Base-by-base conservation (phyloP, 1,140 invertebrate genomes). In the Drosophila insularis region DNA sequence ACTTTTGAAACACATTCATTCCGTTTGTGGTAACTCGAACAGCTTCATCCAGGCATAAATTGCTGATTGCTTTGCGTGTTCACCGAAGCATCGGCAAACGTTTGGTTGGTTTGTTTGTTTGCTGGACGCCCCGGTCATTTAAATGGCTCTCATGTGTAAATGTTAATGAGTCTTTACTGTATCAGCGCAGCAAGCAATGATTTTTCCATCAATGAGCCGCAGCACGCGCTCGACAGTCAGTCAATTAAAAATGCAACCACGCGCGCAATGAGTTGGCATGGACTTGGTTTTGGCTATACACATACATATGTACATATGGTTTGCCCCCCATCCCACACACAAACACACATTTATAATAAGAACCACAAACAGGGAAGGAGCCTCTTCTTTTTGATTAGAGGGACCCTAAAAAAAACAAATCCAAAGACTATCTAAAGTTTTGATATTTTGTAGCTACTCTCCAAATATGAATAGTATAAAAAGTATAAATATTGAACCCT, bases 241-340 rank as follows among this genome's bases (percentile, higher is more conserved):
- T 70, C 82, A 89, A 89, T 89, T 89, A 89, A 89, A 89, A 89
- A 84, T 89, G 84, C 84, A 89, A 87, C 84, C 84, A 89, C 84
- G 84, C 84, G 82, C 84, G 53, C 82, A 63, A 71, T 86, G 74
- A 81, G 81, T 64, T 86, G 81, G 74, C 78, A 80, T 64, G 32
- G 59, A 75, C 71, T 74, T 37, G 72, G 63, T 55, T 55, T 46
- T 74, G 63, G 70, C 71, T 74, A 73, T 5, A 27, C 27, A 27
- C 27, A 27, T 27, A 27, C 27, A 27, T 27, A 5, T 27, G 27
- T 6, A 6, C 40, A 60, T 65, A 65, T 53, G 63, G 59, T 78
- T 69, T 59, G 53, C 63, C 59, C 76, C 74, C 76, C 27, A n/a
- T 27, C 27, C 27, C 27, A 27, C 27, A 27, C 27, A 27, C 2